Evolutionary conservation across 2,888 invertebrate genomes (phyloP).

Genomic region (Epinotia nisella): DNA sequence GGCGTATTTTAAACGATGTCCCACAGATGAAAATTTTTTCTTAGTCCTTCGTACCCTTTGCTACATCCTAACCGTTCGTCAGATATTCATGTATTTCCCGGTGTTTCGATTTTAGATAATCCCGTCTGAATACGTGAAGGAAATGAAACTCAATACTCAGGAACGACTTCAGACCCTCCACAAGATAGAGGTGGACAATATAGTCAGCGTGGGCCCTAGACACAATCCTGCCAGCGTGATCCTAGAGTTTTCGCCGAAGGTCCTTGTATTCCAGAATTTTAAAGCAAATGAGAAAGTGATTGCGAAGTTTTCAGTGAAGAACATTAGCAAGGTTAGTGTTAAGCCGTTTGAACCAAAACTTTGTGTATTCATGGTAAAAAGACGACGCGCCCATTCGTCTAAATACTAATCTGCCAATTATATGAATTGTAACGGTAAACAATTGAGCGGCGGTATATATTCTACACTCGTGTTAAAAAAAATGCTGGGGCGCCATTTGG

Average conservation of each 20-base stretch:
- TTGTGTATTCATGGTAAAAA: too few relatives aligned
- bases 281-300: constrained; percentile 78
- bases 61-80: too few relatives aligned
- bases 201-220: constrained; percentile 56
- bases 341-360: neutral
- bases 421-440: neutral
- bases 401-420: neutral
- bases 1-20: too few relatives aligned
- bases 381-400: too few relatives aligned
- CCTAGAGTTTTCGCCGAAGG: constrained; percentile 76
- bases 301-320: constrained; percentile 82
- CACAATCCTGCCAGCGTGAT: constrained; percentile 54
- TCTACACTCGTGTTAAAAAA: neutral
- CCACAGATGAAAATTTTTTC: too few relatives aligned
- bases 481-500: constrained; percentile 21
- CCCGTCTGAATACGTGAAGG: constrained; percentile 72
- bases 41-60: too few relatives aligned
- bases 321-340: constrained; percentile 81
- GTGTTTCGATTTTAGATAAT: constrained; percentile 61
- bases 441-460: neutral
- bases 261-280: constrained; percentile 86
- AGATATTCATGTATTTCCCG: neutral
- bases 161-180: constrained; percentile 68
- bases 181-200: constrained; percentile 66
- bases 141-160: constrained; percentile 70